These are phyloP conservation scores for Drosophila varians DNA, from an alignment of 1,140 invertebrate genomes.

Conservation along the genomic window DNA sequence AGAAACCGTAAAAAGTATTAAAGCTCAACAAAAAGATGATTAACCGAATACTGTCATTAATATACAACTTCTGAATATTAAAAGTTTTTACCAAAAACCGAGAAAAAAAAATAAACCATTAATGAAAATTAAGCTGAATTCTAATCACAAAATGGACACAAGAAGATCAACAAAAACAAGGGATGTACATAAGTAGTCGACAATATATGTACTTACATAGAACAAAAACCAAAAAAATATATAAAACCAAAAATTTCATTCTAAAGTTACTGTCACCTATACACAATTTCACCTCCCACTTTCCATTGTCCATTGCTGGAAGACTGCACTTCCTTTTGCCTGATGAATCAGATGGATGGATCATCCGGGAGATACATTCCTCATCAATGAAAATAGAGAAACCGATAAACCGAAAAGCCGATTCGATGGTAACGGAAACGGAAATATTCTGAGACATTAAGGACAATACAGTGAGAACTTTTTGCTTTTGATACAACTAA, in stretches of 20 bases:
- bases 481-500: slow-evolving; percentile 70
- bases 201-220: slow-evolving; percentile 67
- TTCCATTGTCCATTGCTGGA: slow-evolving; percentile 54
- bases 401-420: slow-evolving; percentile 50
- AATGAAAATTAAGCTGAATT: slow-evolving; percentile 35
- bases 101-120: not conserved
- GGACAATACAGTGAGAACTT: slow-evolving; percentile 76
- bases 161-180: slow-evolving; percentile 78
- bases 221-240: slow-evolving; percentile 19
- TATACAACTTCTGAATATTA: slow-evolving; percentile 47
- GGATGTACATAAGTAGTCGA: slow-evolving; percentile 83
- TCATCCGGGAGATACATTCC: slow-evolving; percentile 29
- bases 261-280: slow-evolving; percentile 24
- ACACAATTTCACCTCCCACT: slow-evolving; percentile 42
- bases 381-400: slow-evolving; percentile 19
- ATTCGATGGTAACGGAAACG: slow-evolving; percentile 25
- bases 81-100: slow-evolving; percentile 19
- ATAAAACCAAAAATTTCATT: slow-evolving; percentile 11
- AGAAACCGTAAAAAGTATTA: slow-evolving; percentile 68
- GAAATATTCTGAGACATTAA: slow-evolving; percentile 77
- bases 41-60: slow-evolving; percentile 53
- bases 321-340: slow-evolving; percentile 13
- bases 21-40: slow-evolving; percentile 57
- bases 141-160: slow-evolving; percentile 66
- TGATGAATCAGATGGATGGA: slow-evolving; percentile 4